A percentile compares a stretch with the other conserved stretches of the same genome.
These are phyloP conservation scores for Fragum whitleyi DNA, from an alignment of 2,888 invertebrate genomes.

Conservation along the genomic window DNA sequence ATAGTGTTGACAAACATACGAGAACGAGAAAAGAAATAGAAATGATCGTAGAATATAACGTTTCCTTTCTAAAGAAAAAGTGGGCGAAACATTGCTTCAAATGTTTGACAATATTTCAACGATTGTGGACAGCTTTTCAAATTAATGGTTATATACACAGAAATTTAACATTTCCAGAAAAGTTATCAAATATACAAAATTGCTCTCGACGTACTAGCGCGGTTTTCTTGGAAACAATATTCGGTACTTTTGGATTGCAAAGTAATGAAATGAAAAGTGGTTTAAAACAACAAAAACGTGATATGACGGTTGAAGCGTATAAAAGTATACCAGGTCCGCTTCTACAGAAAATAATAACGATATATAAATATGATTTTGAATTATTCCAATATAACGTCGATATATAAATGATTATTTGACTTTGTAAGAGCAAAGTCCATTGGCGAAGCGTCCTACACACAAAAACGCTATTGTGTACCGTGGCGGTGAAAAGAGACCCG, in stretches of 20 bases:
- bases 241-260: neutral
- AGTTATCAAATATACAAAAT: neutral
- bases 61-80: too few species aligned
- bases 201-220: neutral
- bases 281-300: constrained; percentile 31
- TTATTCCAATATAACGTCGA: constrained; percentile 56
- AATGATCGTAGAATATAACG: constrained; percentile 52
- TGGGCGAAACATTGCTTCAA: too few species aligned
- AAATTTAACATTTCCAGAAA: neutral
- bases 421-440: too few species aligned
- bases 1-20: neutral
- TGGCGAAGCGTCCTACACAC: too few species aligned
- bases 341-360: constrained; percentile 32
- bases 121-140: neutral
- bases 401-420: too few species aligned
- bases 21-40: constrained; percentile 46
- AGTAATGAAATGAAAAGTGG: neutral
- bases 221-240: neutral
- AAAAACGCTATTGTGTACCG: too few species aligned
- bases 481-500: too few species aligned
- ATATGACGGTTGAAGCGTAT: constrained; percentile 55
- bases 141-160: neutral
- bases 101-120: neutral
- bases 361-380: constrained; percentile 63
- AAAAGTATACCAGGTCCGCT: constrained; percentile 30